Evolutionary conservation across 2,888 invertebrate species (phyloP).

Genomic region (Netelia fuscicornis): DNA sequence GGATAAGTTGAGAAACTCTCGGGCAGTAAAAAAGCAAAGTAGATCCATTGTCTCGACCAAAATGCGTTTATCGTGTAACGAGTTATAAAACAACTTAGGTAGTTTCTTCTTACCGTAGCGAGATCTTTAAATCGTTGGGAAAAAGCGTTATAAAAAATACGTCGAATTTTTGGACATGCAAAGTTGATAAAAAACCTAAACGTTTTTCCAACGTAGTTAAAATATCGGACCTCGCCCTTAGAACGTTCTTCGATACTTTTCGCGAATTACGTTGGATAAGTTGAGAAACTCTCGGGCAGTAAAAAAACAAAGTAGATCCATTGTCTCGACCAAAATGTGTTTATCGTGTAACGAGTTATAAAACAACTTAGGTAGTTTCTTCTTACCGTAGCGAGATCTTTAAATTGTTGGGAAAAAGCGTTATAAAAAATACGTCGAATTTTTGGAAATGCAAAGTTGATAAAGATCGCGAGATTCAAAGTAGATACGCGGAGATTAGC

Average conservation of each 20-base stretch:
- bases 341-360: not conserved
- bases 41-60: no score
- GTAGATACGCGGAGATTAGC: not conserved
- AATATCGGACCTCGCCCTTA: conserved; percentile 28
- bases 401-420: no score
- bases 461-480: not conserved
- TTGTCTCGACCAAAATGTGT: conserved; percentile 13
- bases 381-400: no score
- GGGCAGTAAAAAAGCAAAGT: not conserved
- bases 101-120: no score
- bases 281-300: conserved; percentile 8
- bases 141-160: no score
- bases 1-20: conserved; percentile 16
- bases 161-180: no score
- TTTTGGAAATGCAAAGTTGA: not conserved
- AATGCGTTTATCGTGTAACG: no score
- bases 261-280: conserved; percentile 11
- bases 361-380: not conserved
- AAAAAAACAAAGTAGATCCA: not conserved
- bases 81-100: no score
- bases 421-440: no score
- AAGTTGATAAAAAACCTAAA: not conserved
- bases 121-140: no score
- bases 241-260: conserved; percentile 39
- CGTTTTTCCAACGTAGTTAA: not conserved